These are phyloP conservation scores for Upupa epops DNA, from an alignment of 2,113 vertebrate genomes.

Conservation along the genomic window DNA sequence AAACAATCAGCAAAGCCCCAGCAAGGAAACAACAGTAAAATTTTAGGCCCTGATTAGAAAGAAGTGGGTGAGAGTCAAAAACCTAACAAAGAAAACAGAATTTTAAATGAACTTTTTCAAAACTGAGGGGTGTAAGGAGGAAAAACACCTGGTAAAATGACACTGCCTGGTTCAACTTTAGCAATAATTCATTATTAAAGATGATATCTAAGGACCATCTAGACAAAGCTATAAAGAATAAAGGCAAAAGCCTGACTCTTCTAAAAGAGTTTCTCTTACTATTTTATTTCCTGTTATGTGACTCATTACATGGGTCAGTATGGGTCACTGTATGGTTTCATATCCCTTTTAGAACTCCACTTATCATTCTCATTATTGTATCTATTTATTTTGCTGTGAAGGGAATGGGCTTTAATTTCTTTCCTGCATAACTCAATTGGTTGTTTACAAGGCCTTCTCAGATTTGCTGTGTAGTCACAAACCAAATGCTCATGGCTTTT, in stretches of 20 bases:
- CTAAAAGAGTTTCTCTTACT: slow-evolving; percentile 18
- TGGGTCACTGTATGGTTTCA: slow-evolving; percentile 9
- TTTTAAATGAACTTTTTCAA: slow-evolving; percentile 28
- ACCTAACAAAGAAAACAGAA: not conserved
- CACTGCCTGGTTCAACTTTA: slow-evolving; percentile 40
- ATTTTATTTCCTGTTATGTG: slow-evolving; percentile 25
- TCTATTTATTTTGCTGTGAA: slow-evolving; percentile 24
- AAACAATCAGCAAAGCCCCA: not conserved
- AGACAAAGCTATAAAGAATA: not conserved
- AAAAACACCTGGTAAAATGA: slow-evolving; percentile 45
- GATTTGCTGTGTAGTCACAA: slow-evolving; percentile 15
- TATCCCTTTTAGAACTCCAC: slow-evolving; percentile 45
- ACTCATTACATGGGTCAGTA: not conserved
- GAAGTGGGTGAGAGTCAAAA: not conserved
- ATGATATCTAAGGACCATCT: slow-evolving; percentile 28
- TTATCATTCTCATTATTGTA: slow-evolving; percentile 41
- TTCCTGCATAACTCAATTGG: slow-evolving; percentile 6
- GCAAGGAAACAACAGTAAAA: not conserved
- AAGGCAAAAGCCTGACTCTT: not conserved
- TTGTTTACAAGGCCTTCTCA: slow-evolving; percentile 48
- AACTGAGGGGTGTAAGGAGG: not conserved
- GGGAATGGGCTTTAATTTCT: slow-evolving; percentile 6
- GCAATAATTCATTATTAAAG: slow-evolving; percentile 54
- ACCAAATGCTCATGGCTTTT: slow-evolving; percentile 26
- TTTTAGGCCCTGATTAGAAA: not conserved